Conservation (phyloP, 2,113 vertebrate species). For the Zootoca vivipara region DNA sequence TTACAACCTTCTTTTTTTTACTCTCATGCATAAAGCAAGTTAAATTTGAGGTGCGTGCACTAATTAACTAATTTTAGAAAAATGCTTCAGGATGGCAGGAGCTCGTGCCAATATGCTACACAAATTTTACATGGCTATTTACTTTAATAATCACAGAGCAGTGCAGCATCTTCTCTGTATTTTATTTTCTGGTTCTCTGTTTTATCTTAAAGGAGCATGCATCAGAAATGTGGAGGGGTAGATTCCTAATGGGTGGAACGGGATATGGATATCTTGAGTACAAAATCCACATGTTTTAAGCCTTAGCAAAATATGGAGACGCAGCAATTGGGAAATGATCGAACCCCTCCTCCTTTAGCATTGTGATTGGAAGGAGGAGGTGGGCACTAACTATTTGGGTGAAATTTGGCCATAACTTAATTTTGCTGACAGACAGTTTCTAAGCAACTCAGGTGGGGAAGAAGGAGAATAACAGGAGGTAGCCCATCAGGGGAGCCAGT, state of each 20-base stretch:
- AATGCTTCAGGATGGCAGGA: slow-evolving; percentile 54
- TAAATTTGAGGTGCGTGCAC: slow-evolving; percentile 26
- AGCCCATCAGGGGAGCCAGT: too few species aligned
- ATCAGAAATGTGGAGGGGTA: neutral
- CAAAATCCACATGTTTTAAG: neutral
- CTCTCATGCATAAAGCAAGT: slow-evolving; percentile 51
- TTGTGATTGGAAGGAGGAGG: neutral
- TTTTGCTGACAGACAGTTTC: too few species aligned
- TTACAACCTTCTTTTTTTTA: slow-evolving; percentile 52
- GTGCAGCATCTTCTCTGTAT: slow-evolving; percentile 14
- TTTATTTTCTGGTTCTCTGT: slow-evolving; percentile 28
- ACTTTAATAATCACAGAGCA: slow-evolving; percentile 57
- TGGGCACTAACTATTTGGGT: too few species aligned
- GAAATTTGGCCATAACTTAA: too few species aligned
- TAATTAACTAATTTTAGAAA: slow-evolving; percentile 68
- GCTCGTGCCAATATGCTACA: slow-evolving; percentile 51
- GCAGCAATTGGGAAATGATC: neutral
- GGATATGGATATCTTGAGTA: neutral
- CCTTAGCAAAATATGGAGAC: neutral
- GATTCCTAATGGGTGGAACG: neutral
- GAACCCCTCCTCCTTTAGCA: neutral
- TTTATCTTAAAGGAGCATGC: slow-evolving; percentile 58
- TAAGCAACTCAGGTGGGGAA: too few species aligned
- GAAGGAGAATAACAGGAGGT: too few species aligned
- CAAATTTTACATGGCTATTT: slow-evolving; percentile 61